Evolutionary conservation across 2,113 vertebrate genomes (phyloP).

Genomic region (Hyperoodon ampullatus): DNA sequence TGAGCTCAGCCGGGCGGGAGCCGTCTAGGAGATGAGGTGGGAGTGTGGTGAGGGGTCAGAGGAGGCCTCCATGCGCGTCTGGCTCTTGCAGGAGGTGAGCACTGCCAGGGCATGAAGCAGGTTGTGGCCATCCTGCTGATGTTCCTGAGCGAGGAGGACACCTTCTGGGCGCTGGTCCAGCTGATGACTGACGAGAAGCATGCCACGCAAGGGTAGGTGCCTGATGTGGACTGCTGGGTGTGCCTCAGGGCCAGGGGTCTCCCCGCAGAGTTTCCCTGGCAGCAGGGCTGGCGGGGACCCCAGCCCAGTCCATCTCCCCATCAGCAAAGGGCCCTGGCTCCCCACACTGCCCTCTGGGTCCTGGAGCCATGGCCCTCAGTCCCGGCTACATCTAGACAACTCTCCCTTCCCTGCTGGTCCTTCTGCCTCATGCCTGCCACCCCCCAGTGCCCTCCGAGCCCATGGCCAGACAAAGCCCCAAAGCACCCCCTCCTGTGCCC

Average conservation of each 20-base stretch:
- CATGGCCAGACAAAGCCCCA: background rate
- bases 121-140: background rate
- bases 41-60: background rate
- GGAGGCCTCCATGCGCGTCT: background rate
- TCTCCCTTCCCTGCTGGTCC: background rate
- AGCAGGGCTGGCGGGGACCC: background rate
- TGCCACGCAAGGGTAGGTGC: constrained; percentile 88
- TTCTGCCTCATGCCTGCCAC: background rate
- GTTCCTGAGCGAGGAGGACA: background rate
- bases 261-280: background rate
- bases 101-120: background rate
- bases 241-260: background rate
- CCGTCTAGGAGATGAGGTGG: background rate
- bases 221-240: fast-evolving
- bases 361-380: background rate
- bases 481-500: background rate
- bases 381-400: background rate
- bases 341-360: too few species aligned
- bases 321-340: background rate
- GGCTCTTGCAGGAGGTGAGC: background rate
- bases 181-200: background rate
- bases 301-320: too few species aligned
- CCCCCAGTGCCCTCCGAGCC: background rate
- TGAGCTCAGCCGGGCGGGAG: fast-evolving
- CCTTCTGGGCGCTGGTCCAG: too few species aligned